phyloP scores from a whole-genome alignment of 2,797 vertebrate species.

The Rhabdophis nuchalis region DNA sequence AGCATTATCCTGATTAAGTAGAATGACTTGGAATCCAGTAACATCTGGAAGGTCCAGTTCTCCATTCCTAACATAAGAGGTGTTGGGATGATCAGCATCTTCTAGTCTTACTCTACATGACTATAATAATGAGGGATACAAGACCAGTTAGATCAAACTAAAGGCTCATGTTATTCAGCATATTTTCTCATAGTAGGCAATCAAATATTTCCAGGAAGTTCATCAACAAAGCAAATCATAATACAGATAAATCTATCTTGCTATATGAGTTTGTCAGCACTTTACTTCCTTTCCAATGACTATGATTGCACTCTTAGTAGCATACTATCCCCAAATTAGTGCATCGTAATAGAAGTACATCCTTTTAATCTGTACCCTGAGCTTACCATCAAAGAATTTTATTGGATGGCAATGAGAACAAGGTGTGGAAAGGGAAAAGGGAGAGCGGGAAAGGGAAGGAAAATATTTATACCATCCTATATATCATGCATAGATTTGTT shows the following conservation, averaged over 20 bases:
- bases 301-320: neutral
- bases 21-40: neutral
- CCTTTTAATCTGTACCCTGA: neutral
- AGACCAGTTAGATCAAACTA: neutral
- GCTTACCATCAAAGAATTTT: neutral
- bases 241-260: neutral
- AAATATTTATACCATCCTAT: neutral
- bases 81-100: neutral
- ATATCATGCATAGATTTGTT: slow-evolving; percentile 3
- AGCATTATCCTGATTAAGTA: neutral
- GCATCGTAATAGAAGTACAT: neutral
- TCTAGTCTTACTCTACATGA: neutral
- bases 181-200: neutral
- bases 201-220: neutral
- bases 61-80: neutral
- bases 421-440: neutral
- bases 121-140: neutral
- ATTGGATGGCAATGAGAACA: neutral
- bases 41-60: neutral
- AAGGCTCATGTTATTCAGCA: neutral
- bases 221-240: neutral
- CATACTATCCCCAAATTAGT: neutral
- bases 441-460: neutral
- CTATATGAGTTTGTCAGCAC: neutral
- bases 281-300: neutral